Evolutionary conservation across 2,888 invertebrate genomes (phyloP).

Genomic region (Cyrtodaria siliqua): DNA sequence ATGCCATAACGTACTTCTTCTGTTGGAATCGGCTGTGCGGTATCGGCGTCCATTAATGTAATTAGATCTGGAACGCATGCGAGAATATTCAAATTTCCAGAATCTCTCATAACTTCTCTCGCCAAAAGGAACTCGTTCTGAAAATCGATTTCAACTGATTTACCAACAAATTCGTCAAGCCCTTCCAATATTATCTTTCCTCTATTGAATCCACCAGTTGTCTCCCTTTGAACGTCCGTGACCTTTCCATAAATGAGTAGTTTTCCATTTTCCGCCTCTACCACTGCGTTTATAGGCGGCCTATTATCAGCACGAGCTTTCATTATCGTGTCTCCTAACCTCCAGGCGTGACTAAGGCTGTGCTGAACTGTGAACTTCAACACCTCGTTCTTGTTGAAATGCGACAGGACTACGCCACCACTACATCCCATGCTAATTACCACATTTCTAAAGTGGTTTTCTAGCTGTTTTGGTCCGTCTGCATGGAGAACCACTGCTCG

Average conservation of each 20-base stretch:
- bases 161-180: slow-evolving; percentile 53
- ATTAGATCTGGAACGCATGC: slow-evolving; percentile 82
- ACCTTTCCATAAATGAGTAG: slow-evolving; percentile 79
- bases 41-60: slow-evolving; percentile 77
- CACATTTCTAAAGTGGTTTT: slow-evolving; percentile 76
- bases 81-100: slow-evolving; percentile 49
- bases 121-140: slow-evolving; percentile 84
- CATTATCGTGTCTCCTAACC: slow-evolving; percentile 78
- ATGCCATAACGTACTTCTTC: slow-evolving; percentile 81
- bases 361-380: slow-evolving; percentile 64
- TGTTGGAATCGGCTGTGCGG: slow-evolving; percentile 79
- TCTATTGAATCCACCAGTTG: slow-evolving; percentile 78
- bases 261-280: slow-evolving; percentile 65
- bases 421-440: slow-evolving; percentile 79
- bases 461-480: slow-evolving; percentile 72
- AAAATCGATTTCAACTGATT: slow-evolving; percentile 73
- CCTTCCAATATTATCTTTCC: slow-evolving; percentile 73
- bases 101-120: slow-evolving; percentile 16
- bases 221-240: slow-evolving; percentile 73
- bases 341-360: slow-evolving; percentile 79
- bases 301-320: slow-evolving; percentile 69
- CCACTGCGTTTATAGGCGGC: slow-evolving; percentile 73
- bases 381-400: slow-evolving; percentile 65
- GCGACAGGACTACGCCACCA: slow-evolving; percentile 67
- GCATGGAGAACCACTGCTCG: slow-evolving; percentile 72